A percentile compares a stretch with the other conserved stretches of the same genome.
Evolutionary conservation across 2,113 vertebrate genomes (phyloP).

Genomic region (Brachypteracias leptosomus): DNA sequence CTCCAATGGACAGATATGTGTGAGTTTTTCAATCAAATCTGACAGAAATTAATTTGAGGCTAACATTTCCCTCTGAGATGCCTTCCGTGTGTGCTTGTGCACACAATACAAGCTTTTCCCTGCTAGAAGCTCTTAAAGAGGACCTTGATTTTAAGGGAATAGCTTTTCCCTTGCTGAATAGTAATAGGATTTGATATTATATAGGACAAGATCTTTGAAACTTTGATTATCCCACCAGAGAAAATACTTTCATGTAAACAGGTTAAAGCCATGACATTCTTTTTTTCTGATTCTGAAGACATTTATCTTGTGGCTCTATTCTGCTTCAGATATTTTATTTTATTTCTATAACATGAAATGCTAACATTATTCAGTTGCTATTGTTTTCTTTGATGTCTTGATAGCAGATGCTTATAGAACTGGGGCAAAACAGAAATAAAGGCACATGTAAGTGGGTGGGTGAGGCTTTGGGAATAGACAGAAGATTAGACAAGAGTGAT

Average conservation of each 20-base stretch:
- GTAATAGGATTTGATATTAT: constrained; percentile 56
- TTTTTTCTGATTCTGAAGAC: constrained; percentile 19
- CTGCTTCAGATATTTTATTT: constrained; percentile 48
- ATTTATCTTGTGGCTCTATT: constrained; percentile 40
- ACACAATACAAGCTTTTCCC: constrained; percentile 32
- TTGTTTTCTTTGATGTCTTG: constrained; percentile 25
- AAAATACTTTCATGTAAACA: constrained; percentile 48
- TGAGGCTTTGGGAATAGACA: background rate
- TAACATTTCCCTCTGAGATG: constrained; percentile 62
- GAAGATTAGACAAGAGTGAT: background rate
- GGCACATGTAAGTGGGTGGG: background rate
- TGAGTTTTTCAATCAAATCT: constrained; percentile 64
- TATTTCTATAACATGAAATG: constrained; percentile 17
- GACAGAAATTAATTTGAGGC: constrained; percentile 70
- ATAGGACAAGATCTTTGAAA: constrained; percentile 61
- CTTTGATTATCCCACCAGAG: constrained; percentile 42
- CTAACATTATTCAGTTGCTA: constrained; percentile 1
- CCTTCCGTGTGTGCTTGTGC: constrained; percentile 23
- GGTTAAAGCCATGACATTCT: constrained; percentile 16
- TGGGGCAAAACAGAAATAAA: background rate
- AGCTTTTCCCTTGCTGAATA: constrained; percentile 48
- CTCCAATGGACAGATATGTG: constrained; percentile 55
- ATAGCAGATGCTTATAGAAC: background rate
- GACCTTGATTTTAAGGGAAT: constrained; percentile 49
- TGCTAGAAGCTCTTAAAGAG: constrained; percentile 37